phyloP scores from a whole-genome alignment of 2,113 vertebrate genomes.

The Polypterus senegalus region DNA sequence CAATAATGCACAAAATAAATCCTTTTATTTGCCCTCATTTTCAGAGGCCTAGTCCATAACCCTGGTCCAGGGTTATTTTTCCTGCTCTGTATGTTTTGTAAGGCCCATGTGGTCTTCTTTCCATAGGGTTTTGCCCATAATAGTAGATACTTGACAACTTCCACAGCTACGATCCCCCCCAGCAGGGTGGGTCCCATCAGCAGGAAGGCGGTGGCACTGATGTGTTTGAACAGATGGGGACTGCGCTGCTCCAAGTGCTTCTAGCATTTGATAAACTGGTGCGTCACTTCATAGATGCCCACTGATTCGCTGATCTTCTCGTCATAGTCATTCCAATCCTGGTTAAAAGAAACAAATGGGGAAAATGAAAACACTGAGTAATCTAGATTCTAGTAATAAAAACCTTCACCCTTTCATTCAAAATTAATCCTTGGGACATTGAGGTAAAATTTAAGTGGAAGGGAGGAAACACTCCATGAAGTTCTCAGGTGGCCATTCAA shows the following conservation, averaged over 20 bases:
- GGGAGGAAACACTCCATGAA: too few species aligned
- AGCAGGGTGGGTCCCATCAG: not conserved
- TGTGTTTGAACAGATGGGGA: not conserved
- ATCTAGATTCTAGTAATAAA: not conserved
- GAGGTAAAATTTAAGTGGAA: too few species aligned
- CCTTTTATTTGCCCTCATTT: too few species aligned
- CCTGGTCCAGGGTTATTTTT: too few species aligned
- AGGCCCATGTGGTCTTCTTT: too few species aligned
- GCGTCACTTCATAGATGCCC: conserved; percentile 89
- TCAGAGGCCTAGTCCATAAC: too few species aligned
- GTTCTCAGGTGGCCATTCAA: too few species aligned
- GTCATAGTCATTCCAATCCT: conserved; percentile 98
- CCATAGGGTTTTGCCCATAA: too few species aligned
- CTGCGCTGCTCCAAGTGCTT: not conserved
- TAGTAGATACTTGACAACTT: not conserved
- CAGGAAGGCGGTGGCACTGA: not conserved
- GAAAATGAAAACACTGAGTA: conserved; percentile 14
- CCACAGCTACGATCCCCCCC: not conserved
- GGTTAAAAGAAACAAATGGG: conserved; percentile 23
- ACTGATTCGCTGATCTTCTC: conserved; percentile 82
- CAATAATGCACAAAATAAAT: too few species aligned
- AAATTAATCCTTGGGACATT: too few species aligned
- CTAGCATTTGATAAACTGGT: conserved; percentile 86
- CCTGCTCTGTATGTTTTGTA: too few species aligned
- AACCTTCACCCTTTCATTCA: too few species aligned